A percentile compares a stretch with the other conserved stretches of the same genome.
Conservation (phyloP, 2,113 vertebrate genomes). For the Scatophagus argus region DNA sequence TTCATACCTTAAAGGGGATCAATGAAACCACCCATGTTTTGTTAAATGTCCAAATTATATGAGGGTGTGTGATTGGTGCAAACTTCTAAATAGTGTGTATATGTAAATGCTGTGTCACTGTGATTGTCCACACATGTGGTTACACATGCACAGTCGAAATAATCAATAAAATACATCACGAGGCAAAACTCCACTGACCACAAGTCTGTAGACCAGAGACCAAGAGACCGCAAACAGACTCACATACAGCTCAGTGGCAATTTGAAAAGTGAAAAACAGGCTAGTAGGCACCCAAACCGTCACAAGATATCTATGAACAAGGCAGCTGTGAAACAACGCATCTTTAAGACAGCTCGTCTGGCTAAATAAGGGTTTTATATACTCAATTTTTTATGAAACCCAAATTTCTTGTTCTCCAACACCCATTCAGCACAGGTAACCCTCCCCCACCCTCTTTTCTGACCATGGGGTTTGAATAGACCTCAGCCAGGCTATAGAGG, state of each 20-base stretch:
- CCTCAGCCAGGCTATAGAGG: conserved; percentile 54
- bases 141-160: conserved; percentile 14
- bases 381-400: background rate
- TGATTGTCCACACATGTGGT: background rate
- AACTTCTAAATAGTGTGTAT: background rate
- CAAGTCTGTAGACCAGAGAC: background rate
- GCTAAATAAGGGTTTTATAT: background rate
- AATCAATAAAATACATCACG: conserved; percentile 46
- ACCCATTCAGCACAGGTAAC: conserved; percentile 69
- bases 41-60: background rate
- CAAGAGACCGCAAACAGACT: background rate
- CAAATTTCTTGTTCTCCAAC: background rate
- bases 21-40: background rate
- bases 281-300: background rate
- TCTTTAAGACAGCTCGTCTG: too few species aligned
- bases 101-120: background rate
- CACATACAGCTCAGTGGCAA: background rate
- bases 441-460: conserved; percentile 48
- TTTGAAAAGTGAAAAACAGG: background rate
- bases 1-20: background rate
- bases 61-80: background rate
- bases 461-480: conserved; percentile 63
- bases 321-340: too few species aligned
- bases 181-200: conserved; percentile 34
- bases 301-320: background rate